A percentile compares a stretch with the other conserved stretches of the same genome.
These are phyloP conservation scores for Serranus cabrilla DNA, from an alignment of 2,797 vertebrate species.

Conservation along the genomic window DNA sequence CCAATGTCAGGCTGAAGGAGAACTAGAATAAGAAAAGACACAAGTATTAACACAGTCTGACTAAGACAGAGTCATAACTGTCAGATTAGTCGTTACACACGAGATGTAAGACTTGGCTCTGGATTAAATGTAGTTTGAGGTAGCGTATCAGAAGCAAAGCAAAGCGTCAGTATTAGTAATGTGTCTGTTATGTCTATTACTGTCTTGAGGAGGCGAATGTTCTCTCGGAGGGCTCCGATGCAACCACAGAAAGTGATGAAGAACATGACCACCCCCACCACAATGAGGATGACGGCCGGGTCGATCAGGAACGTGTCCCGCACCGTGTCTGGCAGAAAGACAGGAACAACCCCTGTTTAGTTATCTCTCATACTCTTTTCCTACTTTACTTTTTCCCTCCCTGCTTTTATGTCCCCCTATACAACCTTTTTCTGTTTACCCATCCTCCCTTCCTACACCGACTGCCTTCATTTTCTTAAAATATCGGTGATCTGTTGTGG, in stretches of 20 bases:
- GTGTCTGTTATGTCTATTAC: conserved; percentile 72
- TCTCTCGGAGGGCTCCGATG: conserved; percentile 86
- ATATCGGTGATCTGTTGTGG: conserved; percentile 43
- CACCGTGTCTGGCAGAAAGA: conserved; percentile 81
- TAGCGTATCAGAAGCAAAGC: conserved; percentile 6
- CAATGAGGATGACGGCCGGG: conserved; percentile 86
- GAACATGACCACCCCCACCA: conserved; percentile 89
- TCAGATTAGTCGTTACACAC: conserved; percentile 31
- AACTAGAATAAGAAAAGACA: conserved; percentile 73
- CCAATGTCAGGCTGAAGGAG: conserved; percentile 84
- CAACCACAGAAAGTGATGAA: conserved; percentile 90
- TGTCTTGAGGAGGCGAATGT: conserved; percentile 86
- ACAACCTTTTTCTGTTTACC: background rate
- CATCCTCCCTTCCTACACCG: background rate
- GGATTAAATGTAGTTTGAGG: conserved; percentile 27
- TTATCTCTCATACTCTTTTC: conserved; percentile 14
- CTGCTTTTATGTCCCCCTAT: background rate
- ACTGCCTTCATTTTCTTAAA: conserved; percentile 8
- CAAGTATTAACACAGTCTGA: background rate
- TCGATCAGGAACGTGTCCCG: conserved; percentile 87
- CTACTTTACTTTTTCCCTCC: background rate
- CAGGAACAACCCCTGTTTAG: conserved; percentile 46
- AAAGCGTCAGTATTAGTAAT: conserved; percentile 27
- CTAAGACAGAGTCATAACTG: background rate
- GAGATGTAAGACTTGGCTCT: conserved; percentile 15